Conservation (phyloP, 2,113 vertebrate species). For the Raja brachyura region DNA sequence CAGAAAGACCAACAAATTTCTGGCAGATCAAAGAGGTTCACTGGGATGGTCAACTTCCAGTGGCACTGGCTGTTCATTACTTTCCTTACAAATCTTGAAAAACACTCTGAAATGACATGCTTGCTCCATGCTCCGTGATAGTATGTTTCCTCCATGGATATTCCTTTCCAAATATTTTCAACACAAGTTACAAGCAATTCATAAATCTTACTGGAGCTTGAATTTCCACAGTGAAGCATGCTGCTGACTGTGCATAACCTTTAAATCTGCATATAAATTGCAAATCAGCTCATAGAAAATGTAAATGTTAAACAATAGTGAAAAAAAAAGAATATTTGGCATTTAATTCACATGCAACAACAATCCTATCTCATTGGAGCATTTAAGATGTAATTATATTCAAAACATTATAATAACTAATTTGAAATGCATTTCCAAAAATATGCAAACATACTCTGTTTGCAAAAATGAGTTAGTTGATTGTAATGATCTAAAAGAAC, state of each 20-base stretch:
- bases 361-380: neutral
- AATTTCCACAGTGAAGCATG: neutral
- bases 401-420: neutral
- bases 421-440: neutral
- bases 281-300: neutral
- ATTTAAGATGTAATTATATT: neutral
- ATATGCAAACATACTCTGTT: neutral
- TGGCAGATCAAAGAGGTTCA: no score
- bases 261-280: neutral
- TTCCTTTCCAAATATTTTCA: neutral
- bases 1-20: no score
- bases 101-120: neutral
- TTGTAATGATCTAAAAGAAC: neutral
- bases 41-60: no score
- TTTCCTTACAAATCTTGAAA: neutral
- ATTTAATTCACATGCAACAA: slow-evolving; percentile 19
- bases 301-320: neutral
- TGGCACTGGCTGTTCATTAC: no score
- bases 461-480: neutral
- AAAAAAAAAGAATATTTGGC: neutral
- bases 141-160: neutral
- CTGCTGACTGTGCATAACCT: neutral
- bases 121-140: neutral
- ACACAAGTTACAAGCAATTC: neutral
- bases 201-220: neutral